These are phyloP conservation scores for Lepidonotus clava DNA, from an alignment of 2,888 invertebrate genomes.

Conservation along the genomic window DNA sequence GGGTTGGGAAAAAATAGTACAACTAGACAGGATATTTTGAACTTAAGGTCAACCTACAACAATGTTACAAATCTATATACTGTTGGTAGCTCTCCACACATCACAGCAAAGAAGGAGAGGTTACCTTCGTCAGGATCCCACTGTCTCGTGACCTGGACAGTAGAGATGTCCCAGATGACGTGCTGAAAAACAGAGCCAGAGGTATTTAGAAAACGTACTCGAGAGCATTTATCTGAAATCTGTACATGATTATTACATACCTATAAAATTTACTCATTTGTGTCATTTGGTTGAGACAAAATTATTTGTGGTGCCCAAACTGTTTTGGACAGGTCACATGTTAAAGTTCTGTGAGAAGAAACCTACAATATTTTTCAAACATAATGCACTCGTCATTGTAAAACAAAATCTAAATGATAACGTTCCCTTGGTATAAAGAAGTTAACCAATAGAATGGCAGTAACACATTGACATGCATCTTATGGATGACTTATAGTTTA, in stretches of 20 bases:
- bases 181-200: constrained; percentile 30
- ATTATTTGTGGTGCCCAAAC: no score
- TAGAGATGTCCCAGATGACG: neutral
- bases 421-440: no score
- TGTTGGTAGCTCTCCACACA: constrained; percentile 32
- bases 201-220: neutral
- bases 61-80: no score
- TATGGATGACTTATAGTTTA: neutral
- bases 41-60: no score
- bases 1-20: no score
- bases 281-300: no score
- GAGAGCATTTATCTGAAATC: neutral
- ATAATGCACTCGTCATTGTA: no score
- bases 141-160: neutral
- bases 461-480: neutral
- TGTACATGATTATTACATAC: neutral
- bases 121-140: neutral
- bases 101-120: constrained; percentile 18
- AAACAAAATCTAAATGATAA: neutral
- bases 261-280: neutral
- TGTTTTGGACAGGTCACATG: no score
- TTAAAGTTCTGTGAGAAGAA: neutral
- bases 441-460: no score
- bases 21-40: no score
- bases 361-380: neutral